Evolutionary conservation across 2,888 invertebrate species (phyloP).

Genomic region (Microctonus brassicae): DNA sequence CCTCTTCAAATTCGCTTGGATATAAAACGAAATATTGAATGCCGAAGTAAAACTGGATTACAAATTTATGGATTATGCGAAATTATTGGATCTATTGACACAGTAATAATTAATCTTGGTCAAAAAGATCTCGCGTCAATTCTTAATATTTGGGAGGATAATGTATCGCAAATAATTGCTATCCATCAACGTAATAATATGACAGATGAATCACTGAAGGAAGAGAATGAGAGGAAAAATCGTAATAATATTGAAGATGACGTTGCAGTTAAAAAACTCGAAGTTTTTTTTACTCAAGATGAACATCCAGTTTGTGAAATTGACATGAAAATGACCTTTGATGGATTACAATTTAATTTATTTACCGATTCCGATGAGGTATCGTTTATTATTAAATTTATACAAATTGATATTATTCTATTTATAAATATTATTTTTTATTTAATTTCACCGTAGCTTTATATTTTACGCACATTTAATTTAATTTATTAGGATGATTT

Average conservation of each 20-base stretch:
- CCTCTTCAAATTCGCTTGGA: slow-evolving; percentile 81
- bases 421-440: slow-evolving; percentile 13
- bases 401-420: neutral
- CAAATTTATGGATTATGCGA: slow-evolving; percentile 70
- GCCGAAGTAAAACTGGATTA: slow-evolving; percentile 60
- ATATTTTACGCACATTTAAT: slow-evolving; percentile 10
- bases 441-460: slow-evolving; percentile 28
- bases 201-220: slow-evolving; percentile 3
- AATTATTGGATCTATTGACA: slow-evolving; percentile 78
- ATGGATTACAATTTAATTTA: slow-evolving; percentile 79
- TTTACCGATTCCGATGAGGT: slow-evolving; percentile 83
- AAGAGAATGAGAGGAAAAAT: slow-evolving; percentile 45
- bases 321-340: slow-evolving; percentile 74
- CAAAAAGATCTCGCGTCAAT: slow-evolving; percentile 82
- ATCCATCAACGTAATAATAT: slow-evolving; percentile 54
- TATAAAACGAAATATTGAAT: slow-evolving; percentile 76
- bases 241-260: slow-evolving; percentile 64
- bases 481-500: slow-evolving; percentile 42
- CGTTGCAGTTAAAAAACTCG: slow-evolving; percentile 76
- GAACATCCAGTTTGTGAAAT: slow-evolving; percentile 70
- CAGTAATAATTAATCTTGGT: slow-evolving; percentile 78
- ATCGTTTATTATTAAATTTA: slow-evolving; percentile 23
- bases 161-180: slow-evolving; percentile 71
- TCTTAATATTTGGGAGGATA: slow-evolving; percentile 80
- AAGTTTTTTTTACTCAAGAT: slow-evolving; percentile 80